Percentiles rank a stretch among this genome's conserved stretches.
Conservation (phyloP, 1,140 invertebrate species). For the Drosophila azteca region DNA sequence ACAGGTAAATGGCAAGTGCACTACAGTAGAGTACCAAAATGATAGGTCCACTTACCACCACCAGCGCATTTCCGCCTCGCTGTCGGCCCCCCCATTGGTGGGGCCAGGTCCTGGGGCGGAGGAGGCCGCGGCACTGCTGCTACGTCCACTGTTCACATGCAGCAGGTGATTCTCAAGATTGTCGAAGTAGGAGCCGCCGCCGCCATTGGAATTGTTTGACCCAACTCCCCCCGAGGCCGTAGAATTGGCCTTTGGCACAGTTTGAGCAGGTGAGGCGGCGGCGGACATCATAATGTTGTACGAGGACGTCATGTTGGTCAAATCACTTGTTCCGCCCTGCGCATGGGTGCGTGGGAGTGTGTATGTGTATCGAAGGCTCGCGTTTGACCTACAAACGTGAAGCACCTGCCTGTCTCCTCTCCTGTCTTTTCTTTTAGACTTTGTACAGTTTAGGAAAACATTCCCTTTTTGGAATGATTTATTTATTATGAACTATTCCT, state of each 20-base stretch:
- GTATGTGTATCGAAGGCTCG: conserved; percentile 8
- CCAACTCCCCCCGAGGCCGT: not conserved
- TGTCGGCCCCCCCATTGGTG: conserved; percentile 34
- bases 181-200: conserved; percentile 40
- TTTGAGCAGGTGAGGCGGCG: conserved; percentile 58
- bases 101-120: conserved; percentile 64
- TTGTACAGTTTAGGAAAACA: too few species aligned
- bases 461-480: too few species aligned
- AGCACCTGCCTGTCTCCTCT: conserved; percentile 20
- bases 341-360: conserved; percentile 13
- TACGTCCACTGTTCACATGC: conserved; percentile 51
- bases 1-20: conserved; percentile 7
- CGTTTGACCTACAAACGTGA: conserved; percentile 30
- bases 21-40: too few species aligned
- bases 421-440: conserved; percentile 8
- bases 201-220: conserved; percentile 17
- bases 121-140: conserved; percentile 49
- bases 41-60: conserved; percentile 63
- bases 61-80: conserved; percentile 66
- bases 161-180: conserved; percentile 69
- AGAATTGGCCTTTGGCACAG: conserved; percentile 51
- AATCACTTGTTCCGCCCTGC: conserved; percentile 12
- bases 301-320: conserved; percentile 47
- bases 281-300: conserved; percentile 32
- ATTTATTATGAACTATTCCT: too few species aligned